Evolutionary conservation across 2,113 vertebrate species (phyloP), one percentile per base, ranked within the genome.

Genomic region (Coptodon rendalli): DNA sequence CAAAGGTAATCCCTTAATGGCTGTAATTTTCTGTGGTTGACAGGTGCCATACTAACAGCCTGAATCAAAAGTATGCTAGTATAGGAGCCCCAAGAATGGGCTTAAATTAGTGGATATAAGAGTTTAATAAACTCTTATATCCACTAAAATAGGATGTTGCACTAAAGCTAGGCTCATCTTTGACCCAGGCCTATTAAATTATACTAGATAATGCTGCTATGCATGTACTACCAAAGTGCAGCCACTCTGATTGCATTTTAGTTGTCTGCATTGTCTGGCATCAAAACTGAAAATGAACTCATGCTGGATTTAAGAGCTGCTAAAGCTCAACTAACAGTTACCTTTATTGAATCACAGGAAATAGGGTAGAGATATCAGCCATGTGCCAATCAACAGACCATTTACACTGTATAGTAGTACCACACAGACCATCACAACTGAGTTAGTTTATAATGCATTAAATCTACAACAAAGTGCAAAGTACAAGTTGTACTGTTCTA

Each of bases 1-100:
- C 93, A 85, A 87, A 89, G 84, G 88, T 91, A 94, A 95, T 92
- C 88, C 89, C 79, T 81, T 94, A 93, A 95, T 94, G 88, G 92
- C 87, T 81, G 91, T 86, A 86, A 93, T 91, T 93, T 91, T 89
- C 34, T 84, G 81, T 50, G 83, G 89, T 91, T 85, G 81, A 91
- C 92, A 93, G 86, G 87, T 94, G 90, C 87, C 86, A 68, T 85
- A 85, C 85, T 84, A 71, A 71, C 56, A 63, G 52, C 19, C 56
- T 48, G 40, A 61, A 54, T 86, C 48, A 45, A 56, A 78, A 82
- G 8, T 13, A 48, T 24, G 59, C 2, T 2, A 54, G 76, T 19
- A 24, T 31, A 27, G 76, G 61, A 59, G 61, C 79, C 52, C 71
- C 4, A 31, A 50, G 27, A 78, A 78, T 50, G 71, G 24, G 9